Evolutionary conservation across 2,797 vertebrate genomes (phyloP), one percentile per base, ranked within the genome.

Genomic region (Eulemur coronatus): DNA sequence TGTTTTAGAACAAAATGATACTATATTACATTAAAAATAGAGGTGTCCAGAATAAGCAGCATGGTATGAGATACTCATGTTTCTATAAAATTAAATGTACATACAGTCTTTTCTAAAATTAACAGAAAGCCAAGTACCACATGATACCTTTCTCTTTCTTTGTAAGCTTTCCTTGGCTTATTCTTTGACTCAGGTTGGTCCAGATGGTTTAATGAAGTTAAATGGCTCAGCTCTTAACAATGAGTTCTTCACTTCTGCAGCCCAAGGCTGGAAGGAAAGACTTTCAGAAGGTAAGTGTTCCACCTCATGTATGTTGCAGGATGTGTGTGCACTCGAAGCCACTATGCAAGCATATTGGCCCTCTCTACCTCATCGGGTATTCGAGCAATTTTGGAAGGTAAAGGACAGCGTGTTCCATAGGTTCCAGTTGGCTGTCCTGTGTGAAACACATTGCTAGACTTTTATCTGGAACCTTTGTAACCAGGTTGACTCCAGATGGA

Each of bases 241-340:
- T 11, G 99, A 99, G 97, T 99, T 99, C 98, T 99, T 99, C 98
- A 99, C 99, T 13, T 99, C 99, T 12, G 99, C 99, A 41, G 99
- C 99, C 7, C 99, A 99, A 97, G 99, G 99, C 13, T 99, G 99
- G 99, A 99, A 99, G 97, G 99, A 99, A 96, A 98, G 99, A 84
- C 98, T 99, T 61, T 98, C 99, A 4, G 99, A 99, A 99, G 99
- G 99, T 99, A 97, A 98, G 98, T 46, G 43, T 46, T 87, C 13
- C 41, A 0, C 52, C 9, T 90, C 12, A 13, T 24, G 2, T 86
- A 24, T 85, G 43, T 76, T 41, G 35, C 75, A 59, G 35, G 9
- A 5, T 70, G 26, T 61, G 0, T 73, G 2, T 84, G 41, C 14
- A 35, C 35, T 78, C 33, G 12, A 46, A 75, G 55, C 48, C 24